These are phyloP conservation scores for Dendrocincla fuliginosa DNA, from an alignment of 2,797 vertebrate genomes.

Conservation along the genomic window DNA sequence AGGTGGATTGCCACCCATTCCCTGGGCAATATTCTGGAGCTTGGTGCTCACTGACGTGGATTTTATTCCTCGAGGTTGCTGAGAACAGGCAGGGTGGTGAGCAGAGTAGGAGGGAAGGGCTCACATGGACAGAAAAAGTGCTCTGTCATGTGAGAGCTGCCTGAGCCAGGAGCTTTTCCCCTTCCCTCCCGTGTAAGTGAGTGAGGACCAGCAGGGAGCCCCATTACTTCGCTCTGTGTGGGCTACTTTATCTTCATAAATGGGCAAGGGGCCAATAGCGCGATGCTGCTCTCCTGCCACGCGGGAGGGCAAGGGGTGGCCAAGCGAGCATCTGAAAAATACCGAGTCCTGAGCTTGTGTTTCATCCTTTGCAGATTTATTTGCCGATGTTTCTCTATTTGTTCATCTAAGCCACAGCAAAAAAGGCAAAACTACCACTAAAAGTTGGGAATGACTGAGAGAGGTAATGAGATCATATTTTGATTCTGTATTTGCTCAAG, in stretches of 20 bases:
- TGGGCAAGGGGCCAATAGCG: not conserved
- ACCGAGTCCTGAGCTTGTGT: not conserved
- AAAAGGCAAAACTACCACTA: not conserved
- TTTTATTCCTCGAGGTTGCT: not conserved
- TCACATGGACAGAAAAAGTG: not conserved
- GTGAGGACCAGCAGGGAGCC: constrained; percentile 3
- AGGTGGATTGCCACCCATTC: not conserved
- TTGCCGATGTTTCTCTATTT: not conserved
- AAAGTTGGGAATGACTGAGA: not conserved
- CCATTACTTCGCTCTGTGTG: not conserved
- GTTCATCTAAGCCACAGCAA: not conserved
- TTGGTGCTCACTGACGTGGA: not conserved
- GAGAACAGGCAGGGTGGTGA: not conserved
- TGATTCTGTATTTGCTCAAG: not conserved
- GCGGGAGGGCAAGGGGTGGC: not conserved
- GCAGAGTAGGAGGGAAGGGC: not conserved
- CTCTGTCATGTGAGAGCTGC: not conserved
- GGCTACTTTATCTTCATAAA: not conserved
- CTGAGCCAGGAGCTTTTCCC: not conserved
- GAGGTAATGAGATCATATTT: not conserved
- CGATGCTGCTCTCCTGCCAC: not conserved
- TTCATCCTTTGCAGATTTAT: not conserved
- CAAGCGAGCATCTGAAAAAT: not conserved
- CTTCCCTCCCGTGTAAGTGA: not conserved
- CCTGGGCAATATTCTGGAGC: not conserved